Conservation (phyloP, 2,888 invertebrate genomes). For the Boloria selene region DNA sequence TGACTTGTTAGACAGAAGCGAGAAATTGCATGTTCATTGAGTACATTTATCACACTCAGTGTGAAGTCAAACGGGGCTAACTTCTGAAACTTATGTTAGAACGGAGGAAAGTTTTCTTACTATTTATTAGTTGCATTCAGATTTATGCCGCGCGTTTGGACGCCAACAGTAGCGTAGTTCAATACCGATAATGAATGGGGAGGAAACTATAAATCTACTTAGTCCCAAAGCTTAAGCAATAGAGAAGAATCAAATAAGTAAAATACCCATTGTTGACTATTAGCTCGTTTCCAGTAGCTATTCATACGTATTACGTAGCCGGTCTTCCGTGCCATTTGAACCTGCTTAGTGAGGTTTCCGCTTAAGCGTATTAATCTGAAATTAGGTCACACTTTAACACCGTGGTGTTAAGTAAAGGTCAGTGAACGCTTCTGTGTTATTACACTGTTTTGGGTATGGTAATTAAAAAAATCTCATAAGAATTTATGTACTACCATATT, state of each 20-base stretch:
- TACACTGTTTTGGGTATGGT: conserved; percentile 16
- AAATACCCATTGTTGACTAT: conserved; percentile 66
- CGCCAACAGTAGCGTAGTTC: conserved; percentile 52
- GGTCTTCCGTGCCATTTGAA: conserved; percentile 72
- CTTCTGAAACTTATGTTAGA: conserved; percentile 59
- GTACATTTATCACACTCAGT: conserved; percentile 38
- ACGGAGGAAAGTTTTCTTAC: conserved; percentile 62
- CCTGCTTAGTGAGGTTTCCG: conserved; percentile 81
- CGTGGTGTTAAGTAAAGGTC: conserved; percentile 72
- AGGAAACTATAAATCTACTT: conserved; percentile 81
- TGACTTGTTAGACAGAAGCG: conserved; percentile 22
- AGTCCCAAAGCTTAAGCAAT: conserved; percentile 76
- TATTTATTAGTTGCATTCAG: conserved; percentile 76
- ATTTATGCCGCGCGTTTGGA: conserved; percentile 71
- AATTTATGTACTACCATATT: too few species aligned
- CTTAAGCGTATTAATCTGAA: conserved; percentile 81
- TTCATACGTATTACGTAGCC: conserved; percentile 52
- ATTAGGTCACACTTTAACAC: conserved; percentile 79
- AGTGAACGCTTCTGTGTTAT: conserved; percentile 54
- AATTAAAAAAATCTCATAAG: too few species aligned
- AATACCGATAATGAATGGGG: conserved; percentile 81
- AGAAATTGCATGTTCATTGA: conserved; percentile 28
- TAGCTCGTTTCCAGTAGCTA: conserved; percentile 57
- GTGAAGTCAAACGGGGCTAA: conserved; percentile 44
- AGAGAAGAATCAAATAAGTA: conserved; percentile 65